Evolutionary conservation across 2,888 invertebrate species (phyloP), one percentile per base, ranked within the genome.

Genomic region (Quadroppia sp.): DNA sequence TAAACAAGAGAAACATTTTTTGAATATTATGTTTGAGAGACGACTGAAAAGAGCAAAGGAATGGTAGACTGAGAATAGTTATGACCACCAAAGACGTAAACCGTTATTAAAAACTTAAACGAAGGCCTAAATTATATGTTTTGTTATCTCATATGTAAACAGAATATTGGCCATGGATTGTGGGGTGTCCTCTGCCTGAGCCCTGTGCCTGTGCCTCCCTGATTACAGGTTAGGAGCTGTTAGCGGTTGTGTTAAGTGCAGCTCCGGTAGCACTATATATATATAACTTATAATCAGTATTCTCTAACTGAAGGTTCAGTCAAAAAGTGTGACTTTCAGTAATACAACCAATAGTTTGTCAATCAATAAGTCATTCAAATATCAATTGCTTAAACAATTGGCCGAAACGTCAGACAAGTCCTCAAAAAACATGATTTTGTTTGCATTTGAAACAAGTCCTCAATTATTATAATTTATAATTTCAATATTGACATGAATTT

Each of bases 151-250:
- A 67, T 67, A 67, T 42, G 42, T 67, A 67, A 67, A 67, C 67
- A 67, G 40, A 42, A 67, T 67, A 67, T 67, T 67, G 67, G 61
- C 25, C 32, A 67, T 67, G 67, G 67, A 42, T 67, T 67, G 42
- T 67, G 42, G 67, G 67, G 67, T 67, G 67, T 67, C 67, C 23
- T 67, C 11, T 67, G 32, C 32, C 11, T 13, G 15, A n/a, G 20
- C 7, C 32, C 11, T 13, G 15, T 9, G 20, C 7, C 36, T 36
- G 36, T 36, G 67, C 67, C 67, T 40, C 67, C 36, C 67, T 67
- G 67, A 67, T 67, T 67, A 67, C 67, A 67, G 67, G 67, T 67
- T 67, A 67, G 40, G 67, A 67, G 67, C 67, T 67, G 67, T 67
- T 67, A 67, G 67, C 67, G 67, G 40, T 67, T 42, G 20, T 42